Evolutionary conservation across 30 jellyfish, hydroid and myxozoan genomes (phyloP), one percentile per base, ranked within the genome.

Genomic region (Turritopsis dohrnii): DNA sequence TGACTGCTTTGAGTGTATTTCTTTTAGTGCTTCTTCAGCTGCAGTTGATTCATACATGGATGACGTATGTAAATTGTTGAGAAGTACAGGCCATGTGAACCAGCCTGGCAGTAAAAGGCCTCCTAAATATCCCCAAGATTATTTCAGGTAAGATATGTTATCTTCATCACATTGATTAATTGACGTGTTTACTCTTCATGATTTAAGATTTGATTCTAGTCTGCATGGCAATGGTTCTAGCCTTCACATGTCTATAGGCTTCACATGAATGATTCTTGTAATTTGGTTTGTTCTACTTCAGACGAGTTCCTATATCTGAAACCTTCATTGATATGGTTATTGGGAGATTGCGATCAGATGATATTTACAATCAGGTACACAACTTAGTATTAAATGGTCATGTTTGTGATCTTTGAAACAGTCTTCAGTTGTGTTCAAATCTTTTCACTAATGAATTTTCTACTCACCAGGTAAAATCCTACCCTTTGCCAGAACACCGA

Each of bases 61-160:
- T 84, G 98, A 92, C 72, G 96, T 92, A 60, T 84, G 96, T 28
- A 92, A 88, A 71, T 81, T 92, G 69, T 82, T 92, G 18, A 84
- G 98, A 24, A 92, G 98, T 83, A 92, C 98, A 17, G 98, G 98
- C 25, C 88, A 52, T 75, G 72, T 90, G 4, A 16, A 87, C 19
- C 74, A 31, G 21, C 88, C 92, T 23, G 89, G 83, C 71, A 88
- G 95, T 21, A 92, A 92, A 30, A 77, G 96, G 24, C 98, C 98
- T 28, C 96, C 96, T 77, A 92, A 92, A 81, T 92, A 92, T 84
- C 98, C 98, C 5, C 96, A 92, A 87, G 98, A 92, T 18, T 92
- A 87, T 83, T 92, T 92, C 92, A 88, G 81, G 97, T 91, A 87
- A 83, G 94, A 16, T 13, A 18, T 4, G 23, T 21, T 84, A 13